Evolutionary conservation across 2,113 vertebrate species (phyloP), one percentile per base, ranked within the genome.

Genomic region (Callospermophilus lateralis): DNA sequence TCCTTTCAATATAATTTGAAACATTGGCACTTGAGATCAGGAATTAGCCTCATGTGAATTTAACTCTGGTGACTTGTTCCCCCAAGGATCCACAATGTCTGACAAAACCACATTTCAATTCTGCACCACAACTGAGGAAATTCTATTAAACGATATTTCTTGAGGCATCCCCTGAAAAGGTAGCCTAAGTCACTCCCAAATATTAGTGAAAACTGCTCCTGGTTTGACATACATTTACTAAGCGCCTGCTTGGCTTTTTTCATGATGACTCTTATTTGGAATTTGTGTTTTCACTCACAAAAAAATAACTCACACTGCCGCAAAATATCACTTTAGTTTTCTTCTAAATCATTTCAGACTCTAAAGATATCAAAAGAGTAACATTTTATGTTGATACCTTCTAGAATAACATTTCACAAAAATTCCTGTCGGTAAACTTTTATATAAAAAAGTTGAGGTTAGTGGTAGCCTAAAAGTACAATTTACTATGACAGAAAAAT

Each of bases 41-140:
- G 32, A 97, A 96, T 95, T 81, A 94, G 88, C 22, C 84, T 96
- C 84, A 55, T 79, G 85, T 83, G 97, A 94, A 92, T 97, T 97
- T 97, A 84, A 74, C 84, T 95, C 80, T 39, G 65, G 77, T 63
- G 48, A 88, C 67, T 83, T 58, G 45, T 6, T 97, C 85, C 90
- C 77, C n/a, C 16, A 70, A 70, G 78, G 92, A 90, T 65, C 58
- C 83, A 32, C 61, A 89, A 89, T 12, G 6, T 91, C 63, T 92
- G 79, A 93, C 28, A 96, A 79, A 72, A 76, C 10, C 5, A 20
- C 24, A 67, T 88, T 83, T 92, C 85, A 92, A 89, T 42, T 63
- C 74, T 81, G 22, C 16, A 73, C 61, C 34, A 88, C 93, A 7
- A 92, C 53, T 12, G 67, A 45, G 85, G 39, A 1, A 81, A 83